Evolutionary conservation across 2,113 vertebrate species (phyloP).

Genomic region (Eonycteris spelaea): DNA sequence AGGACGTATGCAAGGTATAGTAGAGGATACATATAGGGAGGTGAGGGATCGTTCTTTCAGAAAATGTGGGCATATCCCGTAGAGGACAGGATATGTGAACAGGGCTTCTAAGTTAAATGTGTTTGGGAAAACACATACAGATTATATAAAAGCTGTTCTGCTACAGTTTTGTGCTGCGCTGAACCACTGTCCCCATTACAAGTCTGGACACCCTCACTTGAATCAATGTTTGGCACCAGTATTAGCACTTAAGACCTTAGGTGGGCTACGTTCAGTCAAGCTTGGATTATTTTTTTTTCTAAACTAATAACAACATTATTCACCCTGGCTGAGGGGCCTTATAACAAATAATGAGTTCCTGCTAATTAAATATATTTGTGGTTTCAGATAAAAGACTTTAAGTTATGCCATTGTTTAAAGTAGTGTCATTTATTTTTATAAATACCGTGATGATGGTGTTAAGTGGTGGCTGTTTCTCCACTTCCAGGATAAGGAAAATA

Average conservation of each 20-base stretch:
- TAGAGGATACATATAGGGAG: background rate
- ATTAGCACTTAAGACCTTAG: background rate
- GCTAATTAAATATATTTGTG: background rate
- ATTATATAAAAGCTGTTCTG: background rate
- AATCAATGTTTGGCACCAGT: background rate
- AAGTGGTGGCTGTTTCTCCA: background rate
- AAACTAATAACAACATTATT: background rate
- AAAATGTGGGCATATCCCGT: background rate
- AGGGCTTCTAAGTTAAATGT: background rate
- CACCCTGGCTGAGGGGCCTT: background rate
- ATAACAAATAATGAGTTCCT: background rate
- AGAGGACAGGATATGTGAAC: background rate
- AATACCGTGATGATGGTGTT: background rate
- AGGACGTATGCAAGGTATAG: background rate
- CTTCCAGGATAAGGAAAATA: slow-evolving; percentile 27
- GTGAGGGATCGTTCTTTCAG: background rate
- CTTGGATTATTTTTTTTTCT: background rate
- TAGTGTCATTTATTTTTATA: background rate
- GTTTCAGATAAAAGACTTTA: background rate
- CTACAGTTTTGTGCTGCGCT: background rate
- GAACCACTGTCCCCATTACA: background rate
- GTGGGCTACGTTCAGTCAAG: background rate
- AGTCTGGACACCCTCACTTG: background rate
- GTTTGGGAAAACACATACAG: background rate
- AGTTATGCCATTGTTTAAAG: background rate